Conservation (phyloP, 37 sponge, comb jelly and placozoan genomes). For the Crambe crambe region DNA sequence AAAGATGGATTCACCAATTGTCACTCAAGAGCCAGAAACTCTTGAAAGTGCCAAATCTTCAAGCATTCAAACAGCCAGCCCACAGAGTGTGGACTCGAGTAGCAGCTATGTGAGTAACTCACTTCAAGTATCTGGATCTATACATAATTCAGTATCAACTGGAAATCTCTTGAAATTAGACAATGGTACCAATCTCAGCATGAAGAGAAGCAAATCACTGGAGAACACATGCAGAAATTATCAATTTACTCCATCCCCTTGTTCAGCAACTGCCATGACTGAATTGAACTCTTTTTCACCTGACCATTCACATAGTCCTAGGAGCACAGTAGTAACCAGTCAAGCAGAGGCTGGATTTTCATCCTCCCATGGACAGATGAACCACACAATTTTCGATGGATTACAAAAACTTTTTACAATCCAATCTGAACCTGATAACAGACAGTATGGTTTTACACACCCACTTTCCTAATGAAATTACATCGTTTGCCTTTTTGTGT, state of each 20-base stretch:
- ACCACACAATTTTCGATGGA: too few species aligned
- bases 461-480: too few species aligned
- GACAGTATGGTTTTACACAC: too few species aligned
- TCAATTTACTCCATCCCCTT: not conserved
- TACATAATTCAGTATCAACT: slow-evolving; percentile 2
- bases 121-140: not conserved
- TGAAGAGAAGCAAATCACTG: slow-evolving; percentile 18
- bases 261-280: not conserved
- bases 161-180: slow-evolving; percentile 14
- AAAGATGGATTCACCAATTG: not conserved
- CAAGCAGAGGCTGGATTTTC: not conserved
- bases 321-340: not conserved
- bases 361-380: too few species aligned
- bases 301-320: not conserved
- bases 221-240: not conserved
- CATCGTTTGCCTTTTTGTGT: too few species aligned
- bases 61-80: not conserved
- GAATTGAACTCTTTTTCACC: not conserved
- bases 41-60: not conserved
- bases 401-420: too few species aligned
- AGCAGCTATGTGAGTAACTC: not conserved
- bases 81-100: not conserved
- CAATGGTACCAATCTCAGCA: not conserved
- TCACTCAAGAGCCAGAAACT: slow-evolving; percentile 30
- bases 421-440: too few species aligned